Conservation (phyloP, 2,797 vertebrate species). For the Thunnus albacares region DNA sequence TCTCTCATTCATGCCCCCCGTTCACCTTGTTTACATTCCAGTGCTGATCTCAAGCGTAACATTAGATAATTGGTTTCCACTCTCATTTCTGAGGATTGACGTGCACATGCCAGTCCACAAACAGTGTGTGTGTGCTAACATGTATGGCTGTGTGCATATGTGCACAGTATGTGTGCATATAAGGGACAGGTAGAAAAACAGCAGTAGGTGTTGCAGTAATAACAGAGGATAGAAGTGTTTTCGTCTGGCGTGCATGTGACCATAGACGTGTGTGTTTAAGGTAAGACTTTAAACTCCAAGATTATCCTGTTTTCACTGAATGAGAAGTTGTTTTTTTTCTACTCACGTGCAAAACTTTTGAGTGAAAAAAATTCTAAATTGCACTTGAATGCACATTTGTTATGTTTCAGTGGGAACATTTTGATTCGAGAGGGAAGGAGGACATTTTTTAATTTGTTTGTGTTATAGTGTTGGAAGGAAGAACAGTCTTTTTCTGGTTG, state of each 20-base stretch:
- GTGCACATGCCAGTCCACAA: constrained; percentile 15
- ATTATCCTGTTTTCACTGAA: constrained; percentile 72
- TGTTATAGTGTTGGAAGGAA: background rate
- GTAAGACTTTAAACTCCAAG: constrained; percentile 73
- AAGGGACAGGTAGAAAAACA: constrained; percentile 7
- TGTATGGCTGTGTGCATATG: constrained; percentile 4
- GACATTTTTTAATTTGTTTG: background rate
- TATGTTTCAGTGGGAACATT: background rate
- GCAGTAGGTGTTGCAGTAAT: constrained; percentile 36
- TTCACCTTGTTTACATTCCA: constrained; percentile 61
- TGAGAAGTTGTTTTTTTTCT: constrained; percentile 54
- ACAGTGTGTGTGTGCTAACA: constrained; percentile 6
- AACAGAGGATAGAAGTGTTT: constrained; percentile 54
- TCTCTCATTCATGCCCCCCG: constrained; percentile 36
- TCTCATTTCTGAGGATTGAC: constrained; percentile 34
- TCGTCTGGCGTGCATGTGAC: constrained; percentile 66
- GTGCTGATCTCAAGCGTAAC: constrained; percentile 35
- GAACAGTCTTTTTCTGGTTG: background rate
- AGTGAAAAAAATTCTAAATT: constrained; percentile 13
- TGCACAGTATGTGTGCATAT: constrained; percentile 5
- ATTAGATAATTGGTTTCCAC: constrained; percentile 40
- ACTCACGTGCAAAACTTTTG: constrained; percentile 57
- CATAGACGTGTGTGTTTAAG: constrained; percentile 53
- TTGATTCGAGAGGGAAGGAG: background rate
- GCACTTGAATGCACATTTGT: background rate